Percentiles rank a stretch among this genome's conserved stretches.
phyloP scores from a whole-genome alignment of 1,140 invertebrate genomes.

The Solenopsis invicta region DNA sequence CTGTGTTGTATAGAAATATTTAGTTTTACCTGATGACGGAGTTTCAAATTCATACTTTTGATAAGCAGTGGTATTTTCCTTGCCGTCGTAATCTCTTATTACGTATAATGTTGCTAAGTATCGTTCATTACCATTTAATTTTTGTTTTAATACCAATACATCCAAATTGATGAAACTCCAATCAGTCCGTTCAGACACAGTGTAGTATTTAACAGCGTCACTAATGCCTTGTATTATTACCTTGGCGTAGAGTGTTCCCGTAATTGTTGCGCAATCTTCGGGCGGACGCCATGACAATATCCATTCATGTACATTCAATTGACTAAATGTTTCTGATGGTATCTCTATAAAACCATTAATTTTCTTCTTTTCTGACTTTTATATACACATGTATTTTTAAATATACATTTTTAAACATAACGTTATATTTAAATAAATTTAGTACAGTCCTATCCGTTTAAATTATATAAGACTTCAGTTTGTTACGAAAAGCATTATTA shows the following conservation, averaged over 20 bases:
- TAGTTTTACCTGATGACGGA: conserved; percentile 61
- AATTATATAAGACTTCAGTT: not conserved
- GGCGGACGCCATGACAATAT: conserved; percentile 63
- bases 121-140: conserved; percentile 56
- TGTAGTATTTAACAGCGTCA: conserved; percentile 27
- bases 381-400: no score
- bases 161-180: not conserved
- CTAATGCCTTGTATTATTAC: conserved; percentile 63
- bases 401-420: no score
- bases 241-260: conserved; percentile 49
- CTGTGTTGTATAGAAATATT: not conserved
- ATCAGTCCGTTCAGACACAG: not conserved
- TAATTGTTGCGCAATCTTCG: conserved; percentile 66
- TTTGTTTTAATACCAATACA: not conserved
- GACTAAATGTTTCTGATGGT: conserved; percentile 22
- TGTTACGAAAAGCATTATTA: not conserved
- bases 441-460: no score
- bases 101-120: conserved; percentile 63
- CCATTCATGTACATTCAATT: conserved; percentile 38
- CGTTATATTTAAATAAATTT: no score
- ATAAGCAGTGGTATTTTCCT: no score
- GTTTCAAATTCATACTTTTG: conserved; percentile 44
- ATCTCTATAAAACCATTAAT: conserved; percentile 4
- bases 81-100: conserved; percentile 9
- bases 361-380: no score